Conservation (phyloP, 1,140 invertebrate species). For the Apis dorsata region DNA sequence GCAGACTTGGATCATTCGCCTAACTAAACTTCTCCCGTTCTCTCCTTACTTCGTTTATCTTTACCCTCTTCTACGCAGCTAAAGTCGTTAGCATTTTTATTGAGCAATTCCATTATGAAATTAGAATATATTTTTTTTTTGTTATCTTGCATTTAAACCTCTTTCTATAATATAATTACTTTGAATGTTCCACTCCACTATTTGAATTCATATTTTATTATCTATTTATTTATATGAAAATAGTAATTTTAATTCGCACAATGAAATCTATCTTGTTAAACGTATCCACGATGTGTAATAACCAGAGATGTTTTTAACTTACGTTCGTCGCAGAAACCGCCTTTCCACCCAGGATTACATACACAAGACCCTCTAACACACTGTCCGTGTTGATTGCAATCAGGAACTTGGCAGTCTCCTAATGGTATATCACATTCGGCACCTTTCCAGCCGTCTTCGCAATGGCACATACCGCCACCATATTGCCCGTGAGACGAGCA, state of each 20-base stretch:
- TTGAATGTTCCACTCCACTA: too few species aligned
- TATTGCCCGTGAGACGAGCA: conserved; percentile 98
- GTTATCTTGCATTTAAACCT: neutral
- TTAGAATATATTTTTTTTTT: neutral
- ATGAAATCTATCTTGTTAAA: neutral
- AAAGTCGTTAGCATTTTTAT: neutral
- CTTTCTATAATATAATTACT: too few species aligned
- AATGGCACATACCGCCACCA: conserved; percentile 96
- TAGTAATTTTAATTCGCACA: neutral
- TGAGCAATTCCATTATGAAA: neutral
- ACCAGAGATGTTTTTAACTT: conserved; percentile 73
- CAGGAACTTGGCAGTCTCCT: conserved; percentile 93
- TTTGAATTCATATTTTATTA: too few species aligned
- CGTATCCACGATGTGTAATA: neutral
- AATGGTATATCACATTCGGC: conserved; percentile 96
- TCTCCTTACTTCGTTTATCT: neutral
- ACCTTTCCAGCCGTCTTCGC: conserved; percentile 98
- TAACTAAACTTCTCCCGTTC: neutral
- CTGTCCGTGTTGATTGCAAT: conserved; percentile 94
- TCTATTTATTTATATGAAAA: too few species aligned
- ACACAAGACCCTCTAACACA: conserved; percentile 94
- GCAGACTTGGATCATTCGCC: conserved; percentile 3
- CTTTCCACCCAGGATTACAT: conserved; percentile 95
- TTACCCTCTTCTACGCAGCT: neutral
- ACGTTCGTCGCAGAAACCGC: conserved; percentile 91